Conservation (phyloP, 2,797 vertebrate genomes). For the Aeoliscus strigatus region DNA sequence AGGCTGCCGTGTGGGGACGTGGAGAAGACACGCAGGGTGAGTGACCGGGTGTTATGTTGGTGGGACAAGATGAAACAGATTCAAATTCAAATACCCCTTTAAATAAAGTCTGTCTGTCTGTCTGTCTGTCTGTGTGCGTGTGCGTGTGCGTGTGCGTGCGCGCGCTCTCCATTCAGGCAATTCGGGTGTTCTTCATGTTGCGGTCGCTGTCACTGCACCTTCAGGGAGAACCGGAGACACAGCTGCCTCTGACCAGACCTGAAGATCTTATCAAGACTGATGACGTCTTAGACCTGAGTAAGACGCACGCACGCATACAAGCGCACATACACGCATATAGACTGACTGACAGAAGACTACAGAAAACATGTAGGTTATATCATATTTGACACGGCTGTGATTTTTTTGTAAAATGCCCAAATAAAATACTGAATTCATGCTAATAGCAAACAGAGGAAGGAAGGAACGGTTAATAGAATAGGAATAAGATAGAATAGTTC, state of each 20-base stretch:
- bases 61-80: too few relatives aligned
- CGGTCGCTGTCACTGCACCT: constrained; percentile 88
- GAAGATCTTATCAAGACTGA: constrained; percentile 96
- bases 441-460: too few relatives aligned
- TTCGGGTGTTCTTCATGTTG: constrained; percentile 96
- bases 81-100: too few relatives aligned
- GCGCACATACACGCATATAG: background rate
- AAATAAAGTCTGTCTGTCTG: background rate
- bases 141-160: constrained; percentile 12
- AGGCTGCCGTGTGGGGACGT: constrained; percentile 93
- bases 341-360: too few relatives aligned
- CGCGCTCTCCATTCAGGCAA: constrained; percentile 75
- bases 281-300: constrained; percentile 96
- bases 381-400: too few relatives aligned
- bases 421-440: too few relatives aligned
- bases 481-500: too few relatives aligned
- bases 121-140: constrained; percentile 7
- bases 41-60: too few relatives aligned
- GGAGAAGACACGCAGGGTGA: constrained; percentile 91
- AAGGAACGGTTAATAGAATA: too few relatives aligned
- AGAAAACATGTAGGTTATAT: too few relatives aligned
- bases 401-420: too few relatives aligned
- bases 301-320: constrained; percentile 29
- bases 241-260: constrained; percentile 89
- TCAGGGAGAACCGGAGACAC: constrained; percentile 86